Evolutionary conservation across 2,113 vertebrate genomes (phyloP), one percentile per base, ranked within the genome.

Genomic region (Bettongia penicillata): DNA sequence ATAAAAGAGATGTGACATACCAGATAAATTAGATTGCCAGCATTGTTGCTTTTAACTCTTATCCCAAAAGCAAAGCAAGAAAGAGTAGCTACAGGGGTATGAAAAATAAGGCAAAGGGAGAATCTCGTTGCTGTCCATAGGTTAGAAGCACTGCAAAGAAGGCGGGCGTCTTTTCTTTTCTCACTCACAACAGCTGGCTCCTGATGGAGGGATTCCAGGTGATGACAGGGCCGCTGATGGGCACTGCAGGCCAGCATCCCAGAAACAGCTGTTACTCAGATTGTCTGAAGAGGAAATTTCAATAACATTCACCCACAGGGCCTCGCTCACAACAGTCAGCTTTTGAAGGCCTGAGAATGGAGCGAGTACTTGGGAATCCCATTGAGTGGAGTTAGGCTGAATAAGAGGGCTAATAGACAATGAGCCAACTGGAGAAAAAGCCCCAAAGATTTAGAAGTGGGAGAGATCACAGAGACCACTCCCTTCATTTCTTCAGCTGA

Each of bases 131-230:
- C 57, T 53, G 47, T 95, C 55, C 16, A n/a, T 91, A 93, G 97
- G 91, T 94, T 49, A 26, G 91, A 48, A 53, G 91, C 3, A n/a
- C 23, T 3, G 43, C 50, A 37, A 90, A 94, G 91, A 92, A 31
- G 92, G 52, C 51, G 94, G 95, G 90, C 97, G 97, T 77, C 94
- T 97, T 93, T 90, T 47, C 14, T 96, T 96, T 95, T 43, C 84
- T 97, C 94, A 28, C 89, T 97, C 57, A 16, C 96, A 96, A 92
- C 97, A 97, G 96, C 97, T 95, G 98, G 94, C 92, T 84, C 93
- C 95, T 95, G 98, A 96, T 0, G 0, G 97, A 93, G 16, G 95
- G 94, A 95, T 96, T 97, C 91, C 0, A 0, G 97, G 97, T 84
- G 95, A 43, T 50, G 24, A 95, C 93, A 94, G 96, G 93, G 93